Conservation (phyloP, 2,113 vertebrate genomes). For the Agapornis roseicollis region DNA sequence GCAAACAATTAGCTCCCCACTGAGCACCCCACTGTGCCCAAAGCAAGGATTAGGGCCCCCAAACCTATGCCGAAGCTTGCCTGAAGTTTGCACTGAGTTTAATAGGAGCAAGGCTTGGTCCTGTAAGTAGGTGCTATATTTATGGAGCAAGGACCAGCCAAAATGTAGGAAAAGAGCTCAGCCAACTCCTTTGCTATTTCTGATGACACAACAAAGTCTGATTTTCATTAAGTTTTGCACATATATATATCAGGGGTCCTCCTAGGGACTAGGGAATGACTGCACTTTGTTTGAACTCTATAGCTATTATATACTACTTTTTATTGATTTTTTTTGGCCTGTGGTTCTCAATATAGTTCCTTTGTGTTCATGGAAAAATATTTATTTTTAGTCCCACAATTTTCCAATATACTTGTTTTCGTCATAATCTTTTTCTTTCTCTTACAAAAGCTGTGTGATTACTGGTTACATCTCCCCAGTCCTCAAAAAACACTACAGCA, state of each 20-base stretch:
- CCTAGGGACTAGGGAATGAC: slow-evolving; percentile 48
- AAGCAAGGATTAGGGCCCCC: neutral
- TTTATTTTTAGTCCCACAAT: slow-evolving; percentile 53
- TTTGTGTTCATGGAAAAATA: slow-evolving; percentile 65
- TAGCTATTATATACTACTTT: slow-evolving; percentile 62
- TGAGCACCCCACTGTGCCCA: fast-evolving
- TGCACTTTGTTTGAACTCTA: slow-evolving; percentile 68
- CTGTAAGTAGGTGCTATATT: slow-evolving; percentile 59
- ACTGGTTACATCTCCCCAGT: neutral
- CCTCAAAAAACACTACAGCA: neutral
- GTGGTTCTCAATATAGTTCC: slow-evolving; percentile 55
- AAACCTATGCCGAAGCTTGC: neutral
- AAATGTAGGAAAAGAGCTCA: neutral
- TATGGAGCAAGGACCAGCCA: slow-evolving; percentile 42
- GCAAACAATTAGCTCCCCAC: neutral
- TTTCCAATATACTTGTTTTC: slow-evolving; percentile 45
- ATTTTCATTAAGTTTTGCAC: slow-evolving; percentile 67
- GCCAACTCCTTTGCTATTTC: slow-evolving; percentile 48
- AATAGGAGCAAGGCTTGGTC: neutral
- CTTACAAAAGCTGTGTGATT: neutral
- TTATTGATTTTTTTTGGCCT: slow-evolving; percentile 59
- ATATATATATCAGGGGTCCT: slow-evolving; percentile 62
- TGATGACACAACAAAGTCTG: slow-evolving; percentile 63
- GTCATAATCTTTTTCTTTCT: slow-evolving; percentile 12
- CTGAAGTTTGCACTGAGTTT: neutral